phyloP scores from a whole-genome alignment of 2,113 vertebrate species.

The Urocitellus parryii region DNA sequence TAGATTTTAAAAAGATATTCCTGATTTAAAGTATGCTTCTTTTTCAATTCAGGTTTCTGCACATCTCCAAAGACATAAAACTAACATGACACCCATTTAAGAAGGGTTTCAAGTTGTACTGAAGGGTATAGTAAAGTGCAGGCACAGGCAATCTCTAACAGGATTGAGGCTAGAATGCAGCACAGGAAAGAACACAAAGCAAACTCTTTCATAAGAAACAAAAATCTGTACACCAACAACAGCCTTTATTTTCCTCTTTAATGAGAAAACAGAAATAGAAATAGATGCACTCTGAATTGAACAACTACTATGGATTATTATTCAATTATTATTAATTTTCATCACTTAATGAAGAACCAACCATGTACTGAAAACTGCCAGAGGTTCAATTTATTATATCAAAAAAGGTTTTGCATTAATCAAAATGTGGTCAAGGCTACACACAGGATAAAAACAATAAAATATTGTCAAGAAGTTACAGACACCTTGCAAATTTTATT shows the following conservation, averaged over 20 bases:
- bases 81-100: neutral
- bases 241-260: neutral
- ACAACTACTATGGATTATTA: conserved; percentile 20
- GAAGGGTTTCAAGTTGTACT: neutral
- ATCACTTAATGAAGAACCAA: conserved; percentile 31
- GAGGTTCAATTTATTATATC: conserved; percentile 32
- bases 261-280: conserved; percentile 11
- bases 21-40: neutral
- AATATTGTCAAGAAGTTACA: neutral
- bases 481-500: neutral
- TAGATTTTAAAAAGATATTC: neutral
- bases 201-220: neutral
- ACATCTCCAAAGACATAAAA: neutral
- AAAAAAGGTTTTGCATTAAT: conserved; percentile 11
- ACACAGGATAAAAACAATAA: neutral
- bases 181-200: neutral
- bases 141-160: neutral
- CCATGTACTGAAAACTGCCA: neutral
- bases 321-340: conserved; percentile 30
- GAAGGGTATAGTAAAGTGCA: too few relatives aligned
- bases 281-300: conserved; percentile 26
- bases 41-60: neutral
- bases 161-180: neutral
- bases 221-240: neutral
- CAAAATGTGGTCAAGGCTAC: neutral